Base-by-base conservation (phyloP, 1,140 invertebrate genomes). In the Achroia grisella region DNA sequence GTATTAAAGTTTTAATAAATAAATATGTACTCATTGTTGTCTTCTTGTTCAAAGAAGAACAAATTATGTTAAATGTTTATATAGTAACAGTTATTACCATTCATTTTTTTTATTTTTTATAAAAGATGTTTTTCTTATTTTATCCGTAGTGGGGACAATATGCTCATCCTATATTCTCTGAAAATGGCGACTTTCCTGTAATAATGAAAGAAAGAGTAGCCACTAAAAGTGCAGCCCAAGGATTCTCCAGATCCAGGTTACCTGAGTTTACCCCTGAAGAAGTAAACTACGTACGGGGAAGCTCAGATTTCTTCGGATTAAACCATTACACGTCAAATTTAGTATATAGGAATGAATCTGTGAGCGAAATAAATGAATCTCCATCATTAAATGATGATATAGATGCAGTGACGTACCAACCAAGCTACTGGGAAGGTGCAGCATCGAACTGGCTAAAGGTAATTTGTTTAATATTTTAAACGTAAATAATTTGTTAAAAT, bases 321-420 rank as follows among this genome's bases (percentile, higher is more conserved):
- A 37, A 37, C 35, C 14, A 37, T n/a, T 37, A 37, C n/a, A 15
- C 35, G 9, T 10, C 35, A 15, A 17, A 10, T 10, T 17, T 37
- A n/a, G 10, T 17, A 8, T 37, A 37, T n/a, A 37, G 35, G 17
- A 37, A 37, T 37, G 35, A 37, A n/a, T 37, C 35, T 37, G 35
- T 37, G n/a, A n/a, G 17, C 17, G n/a, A 13, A 6, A 14, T 4
- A 9, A 8, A 37, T 17, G 14, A 9, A 4, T 13, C 17, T 17
- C 35, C 35, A 15, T 37, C 35, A n/a, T 37, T 37, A 3, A 15
- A 23, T 13, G 11, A 37, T 37, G 35, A 37, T 15, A 37, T 37
- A 15, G 13, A 37, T 1, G 8, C 10, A 4, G 11, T 17, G n/a
- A 37, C 13, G 10, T 37, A 15, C 14, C 35, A 37, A 15, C 35